A percentile compares a stretch with the other conserved stretches of the same genome.
Evolutionary conservation across 2,113 vertebrate species (phyloP).

Genomic region (Rhea americana): DNA sequence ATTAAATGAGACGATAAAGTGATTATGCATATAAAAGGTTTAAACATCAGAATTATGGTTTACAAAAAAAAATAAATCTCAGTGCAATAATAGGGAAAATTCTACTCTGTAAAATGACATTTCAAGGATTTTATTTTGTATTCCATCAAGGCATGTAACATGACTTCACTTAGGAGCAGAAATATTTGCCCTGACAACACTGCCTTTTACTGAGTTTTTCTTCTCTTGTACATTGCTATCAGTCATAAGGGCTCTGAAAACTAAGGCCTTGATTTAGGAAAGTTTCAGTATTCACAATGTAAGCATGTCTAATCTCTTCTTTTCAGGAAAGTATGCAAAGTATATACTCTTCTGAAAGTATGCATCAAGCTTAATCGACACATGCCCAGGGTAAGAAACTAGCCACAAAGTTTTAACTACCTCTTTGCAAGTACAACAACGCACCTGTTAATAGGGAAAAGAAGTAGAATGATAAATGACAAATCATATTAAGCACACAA

Average conservation of each 20-base stretch:
- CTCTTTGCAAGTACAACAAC: neutral
- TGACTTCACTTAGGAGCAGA: neutral
- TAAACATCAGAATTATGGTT: neutral
- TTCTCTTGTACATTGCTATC: neutral
- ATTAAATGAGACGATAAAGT: slow-evolving; percentile 12
- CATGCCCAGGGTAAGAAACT: neutral
- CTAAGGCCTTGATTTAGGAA: neutral
- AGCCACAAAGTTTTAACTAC: neutral
- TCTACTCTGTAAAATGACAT: neutral
- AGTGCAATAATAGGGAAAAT: neutral
- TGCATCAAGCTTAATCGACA: neutral
- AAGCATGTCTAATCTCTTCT: neutral
- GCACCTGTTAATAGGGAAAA: neutral
- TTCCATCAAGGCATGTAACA: neutral
- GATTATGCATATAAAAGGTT: neutral
- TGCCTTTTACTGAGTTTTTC: neutral
- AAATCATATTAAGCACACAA: neutral
- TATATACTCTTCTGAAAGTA: neutral
- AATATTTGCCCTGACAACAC: neutral
- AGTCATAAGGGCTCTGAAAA: neutral
- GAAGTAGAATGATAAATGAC: neutral
- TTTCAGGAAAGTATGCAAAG: neutral
- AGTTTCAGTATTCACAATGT: neutral
- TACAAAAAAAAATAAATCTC: neutral
- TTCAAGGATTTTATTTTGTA: neutral